Evolutionary conservation across 2,797 vertebrate genomes (phyloP).

Genomic region (Pangasius sanitwongsei): DNA sequence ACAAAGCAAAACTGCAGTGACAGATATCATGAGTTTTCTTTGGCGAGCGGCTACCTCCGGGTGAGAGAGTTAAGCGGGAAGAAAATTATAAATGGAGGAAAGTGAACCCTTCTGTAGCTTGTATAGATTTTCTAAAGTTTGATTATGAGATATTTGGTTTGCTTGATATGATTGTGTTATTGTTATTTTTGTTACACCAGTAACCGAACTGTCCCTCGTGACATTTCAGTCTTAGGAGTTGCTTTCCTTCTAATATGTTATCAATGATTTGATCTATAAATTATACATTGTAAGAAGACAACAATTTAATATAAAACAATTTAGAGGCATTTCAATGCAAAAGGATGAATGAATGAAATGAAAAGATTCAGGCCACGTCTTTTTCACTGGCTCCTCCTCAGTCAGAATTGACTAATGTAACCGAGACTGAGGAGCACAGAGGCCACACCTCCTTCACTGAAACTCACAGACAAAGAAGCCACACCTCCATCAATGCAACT

Average conservation of each 20-base stretch:
- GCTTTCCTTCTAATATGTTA: background rate
- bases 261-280: background rate
- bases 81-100: slow-evolving; percentile 35
- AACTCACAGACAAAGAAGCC: background rate
- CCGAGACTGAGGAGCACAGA: too few relatives aligned
- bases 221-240: background rate
- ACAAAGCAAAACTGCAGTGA: slow-evolving; percentile 61
- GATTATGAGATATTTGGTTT: background rate
- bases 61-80: slow-evolving; percentile 9
- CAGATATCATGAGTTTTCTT: slow-evolving; percentile 62
- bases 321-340: background rate
- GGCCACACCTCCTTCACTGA: too few relatives aligned
- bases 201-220: background rate
- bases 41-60: slow-evolving; percentile 50
- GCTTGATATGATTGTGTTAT: background rate
- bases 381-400: background rate
- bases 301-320: background rate
- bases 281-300: background rate
- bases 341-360: background rate
- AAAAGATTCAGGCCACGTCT: background rate
- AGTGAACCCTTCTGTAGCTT: slow-evolving; percentile 7
- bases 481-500: background rate
- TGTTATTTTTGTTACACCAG: background rate
- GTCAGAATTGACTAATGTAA: too few relatives aligned
- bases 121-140: background rate